phyloP scores from a whole-genome alignment of 2,888 invertebrate genomes.

The Catonia carolina region DNA sequence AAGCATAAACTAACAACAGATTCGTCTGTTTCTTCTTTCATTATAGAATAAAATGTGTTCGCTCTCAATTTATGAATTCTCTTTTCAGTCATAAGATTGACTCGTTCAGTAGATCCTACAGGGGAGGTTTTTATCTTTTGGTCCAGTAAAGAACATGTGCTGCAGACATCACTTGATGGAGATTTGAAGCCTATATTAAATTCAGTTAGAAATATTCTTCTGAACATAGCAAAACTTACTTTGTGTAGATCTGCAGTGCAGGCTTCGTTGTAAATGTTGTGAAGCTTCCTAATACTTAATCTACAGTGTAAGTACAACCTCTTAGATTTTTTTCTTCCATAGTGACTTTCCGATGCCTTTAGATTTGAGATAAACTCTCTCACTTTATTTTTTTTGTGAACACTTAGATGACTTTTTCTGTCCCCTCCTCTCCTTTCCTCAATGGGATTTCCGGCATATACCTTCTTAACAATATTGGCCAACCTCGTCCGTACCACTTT shows the following conservation, averaged over 20 bases:
- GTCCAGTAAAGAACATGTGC: not conserved
- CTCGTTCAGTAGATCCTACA: not conserved
- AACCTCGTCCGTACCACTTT: constrained; percentile 13
- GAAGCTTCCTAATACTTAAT: constrained; percentile 3
- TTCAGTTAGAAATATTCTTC: constrained; percentile 7
- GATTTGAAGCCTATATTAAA: not conserved
- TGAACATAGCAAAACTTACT: constrained; percentile 8
- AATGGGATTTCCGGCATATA: constrained; percentile 6
- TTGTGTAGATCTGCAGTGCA: not conserved
- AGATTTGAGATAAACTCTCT: constrained; percentile 17
- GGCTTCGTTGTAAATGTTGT: not conserved
- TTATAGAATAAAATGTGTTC: not conserved
- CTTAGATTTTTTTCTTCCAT: constrained; percentile 9
- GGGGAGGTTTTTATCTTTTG: not conserved
- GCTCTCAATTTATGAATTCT: not conserved
- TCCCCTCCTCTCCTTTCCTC: constrained; percentile 17
- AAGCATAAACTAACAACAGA: constrained; percentile 2
- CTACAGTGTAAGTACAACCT: not conserved
- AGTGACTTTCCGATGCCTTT: constrained; percentile 6
- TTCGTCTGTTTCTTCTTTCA: constrained; percentile 8
- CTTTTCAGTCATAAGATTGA: constrained; percentile 3
- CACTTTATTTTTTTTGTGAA: constrained; percentile 16
- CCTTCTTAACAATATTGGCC: constrained; percentile 13
- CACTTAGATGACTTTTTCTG: constrained; percentile 8
- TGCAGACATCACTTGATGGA: not conserved